A percentile compares a stretch with the other conserved stretches of the same genome.
These are phyloP conservation scores for zebrafish (Danio rerio) DNA, from an alignment of 2,113 vertebrate genomes.

Conservation along the genomic window GRCz12tu NC_133176.1:21782001-21782500, in stretches of 20 bases:
- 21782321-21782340: constrained; percentile 90
- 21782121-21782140: constrained; percentile 83
- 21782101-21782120: constrained; percentile 94
- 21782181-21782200: constrained; percentile 82
- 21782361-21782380: constrained; percentile 57
- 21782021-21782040: constrained; percentile 93
- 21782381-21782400: constrained; percentile 26
- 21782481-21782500: constrained; percentile 67
- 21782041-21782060: constrained; percentile 92
- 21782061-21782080: constrained; percentile 92
- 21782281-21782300: constrained; percentile 91
- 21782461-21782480: constrained; percentile 98
- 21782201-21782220: constrained; percentile 81
- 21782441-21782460: constrained; percentile 57
- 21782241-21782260: constrained; percentile 88
- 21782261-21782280: constrained; percentile 93
- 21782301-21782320: constrained; percentile 86
- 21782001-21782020: constrained; percentile 92
- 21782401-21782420: constrained; percentile 63
- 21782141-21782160: constrained; percentile 85
- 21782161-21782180: constrained; percentile 81
- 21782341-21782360: constrained; percentile 90
- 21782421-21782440: constrained; percentile 61
- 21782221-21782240: constrained; percentile 83
- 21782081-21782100: constrained; percentile 97